Base-by-base conservation (phyloP, 2,888 invertebrate genomes). In the Graphium colonna region DNA sequence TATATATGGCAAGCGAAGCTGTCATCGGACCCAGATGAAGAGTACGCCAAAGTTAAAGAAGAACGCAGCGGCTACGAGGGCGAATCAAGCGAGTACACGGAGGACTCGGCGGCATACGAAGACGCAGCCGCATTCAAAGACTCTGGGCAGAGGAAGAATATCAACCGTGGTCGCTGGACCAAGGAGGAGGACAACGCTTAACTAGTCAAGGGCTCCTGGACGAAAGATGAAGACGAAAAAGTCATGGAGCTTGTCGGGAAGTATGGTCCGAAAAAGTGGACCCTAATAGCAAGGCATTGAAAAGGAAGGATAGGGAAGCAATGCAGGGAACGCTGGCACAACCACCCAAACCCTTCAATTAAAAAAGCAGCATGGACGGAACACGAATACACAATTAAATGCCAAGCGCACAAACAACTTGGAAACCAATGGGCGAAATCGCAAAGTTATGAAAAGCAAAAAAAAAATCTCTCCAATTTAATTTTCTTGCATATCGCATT, bases 391-490 rank as follows among this genome's bases (percentile, higher is more conserved):
- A 92, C 95, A 60, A 92, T 96, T 9, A 96, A 98, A 63, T 97
- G 98, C 68, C 95, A 95, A 70, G 96, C 96, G 1, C 98, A 98
- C 82, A 92, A 94, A 62, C 93, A 95, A 63, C 93, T 96, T 65
- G 98, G 98, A 3, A 99, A 98, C 84, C 97, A 98, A 78, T 98
- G 98, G 98, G 98, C 98, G 0, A n/a, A n/a, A n/a, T n/a, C n/a
- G n/a, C n/a, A n/a, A n/a, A n/a, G n/a, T n/a, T n/a, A n/a, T n/a
- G n/a, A 97, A 97, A 87, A 98, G n/a, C n/a, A n/a, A n/a, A n/a
- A n/a, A n/a, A n/a, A n/a, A n/a, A n/a, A n/a, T n/a, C n/a, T n/a
- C n/a, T n/a, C n/a, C n/a, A n/a, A n/a, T n/a, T n/a, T n/a, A n/a
- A n/a, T n/a, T n/a, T n/a, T n/a, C n/a, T n/a, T n/a, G n/a, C n/a